phyloP scores from a whole-genome alignment of 2,888 invertebrate species.

The Barypeithes pellucidus region DNA sequence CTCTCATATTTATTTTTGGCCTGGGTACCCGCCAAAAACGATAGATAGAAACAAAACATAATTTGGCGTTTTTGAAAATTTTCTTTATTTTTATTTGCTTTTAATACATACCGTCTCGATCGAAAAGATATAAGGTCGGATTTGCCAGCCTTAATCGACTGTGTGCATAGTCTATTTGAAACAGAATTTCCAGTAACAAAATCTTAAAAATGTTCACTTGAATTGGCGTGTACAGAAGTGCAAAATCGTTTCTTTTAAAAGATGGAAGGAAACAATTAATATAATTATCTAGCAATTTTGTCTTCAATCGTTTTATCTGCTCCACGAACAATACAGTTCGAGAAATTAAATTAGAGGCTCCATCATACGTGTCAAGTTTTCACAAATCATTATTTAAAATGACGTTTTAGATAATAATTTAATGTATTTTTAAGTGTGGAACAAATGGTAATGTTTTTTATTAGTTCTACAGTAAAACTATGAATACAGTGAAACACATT shows the following conservation, averaged over 20 bases:
- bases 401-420: too few species aligned
- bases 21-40: too few species aligned
- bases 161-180: constrained; percentile 7
- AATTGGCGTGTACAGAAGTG: constrained; percentile 17
- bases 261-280: constrained; percentile 31
- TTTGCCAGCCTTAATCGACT: not conserved
- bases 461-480: too few species aligned
- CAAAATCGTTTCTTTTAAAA: not conserved
- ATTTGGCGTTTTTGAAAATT: too few species aligned
- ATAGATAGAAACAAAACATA: too few species aligned
- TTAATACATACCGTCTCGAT: too few species aligned
- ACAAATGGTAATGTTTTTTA: too few species aligned
- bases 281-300: constrained; percentile 28
- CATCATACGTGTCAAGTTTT: not conserved
- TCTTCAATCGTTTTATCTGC: constrained; percentile 9
- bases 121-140: too few species aligned
- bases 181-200: constrained; percentile 4
- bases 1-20: too few species aligned
- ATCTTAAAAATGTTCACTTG: constrained; percentile 23
- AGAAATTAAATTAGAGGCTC: constrained; percentile 30
- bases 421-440: too few species aligned
- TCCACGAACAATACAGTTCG: constrained; percentile 25
- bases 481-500: too few species aligned
- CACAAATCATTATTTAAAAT: not conserved
- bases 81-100: too few species aligned